These are phyloP conservation scores for Seira ritae DNA, from an alignment of 2,888 invertebrate species.

Conservation along the genomic window DNA sequence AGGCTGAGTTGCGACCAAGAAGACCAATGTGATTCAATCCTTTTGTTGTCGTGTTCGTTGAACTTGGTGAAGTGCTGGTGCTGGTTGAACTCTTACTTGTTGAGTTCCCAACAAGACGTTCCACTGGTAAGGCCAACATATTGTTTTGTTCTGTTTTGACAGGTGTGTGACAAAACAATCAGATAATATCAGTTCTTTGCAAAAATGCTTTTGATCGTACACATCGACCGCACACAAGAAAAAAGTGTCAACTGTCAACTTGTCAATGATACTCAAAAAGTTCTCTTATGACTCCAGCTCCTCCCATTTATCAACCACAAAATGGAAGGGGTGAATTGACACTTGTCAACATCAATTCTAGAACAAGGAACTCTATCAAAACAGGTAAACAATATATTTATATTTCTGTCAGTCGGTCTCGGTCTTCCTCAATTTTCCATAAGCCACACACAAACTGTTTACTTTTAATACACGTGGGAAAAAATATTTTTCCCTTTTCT, in stretches of 20 bases:
- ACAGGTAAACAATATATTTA: conserved; percentile 18
- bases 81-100: conserved; percentile 26
- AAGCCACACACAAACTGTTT: conserved; percentile 37
- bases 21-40: not conserved
- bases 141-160: conserved; percentile 33
- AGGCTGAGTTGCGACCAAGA: conserved; percentile 35
- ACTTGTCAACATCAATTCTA: conserved; percentile 44
- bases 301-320: conserved; percentile 10
- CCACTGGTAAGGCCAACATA: conserved; percentile 73
- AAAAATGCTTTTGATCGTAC: too few relatives aligned
- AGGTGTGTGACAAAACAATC: conserved; percentile 57
- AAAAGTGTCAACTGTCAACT: conserved; percentile 65
- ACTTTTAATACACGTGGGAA: conserved; percentile 17
- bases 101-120: conserved; percentile 71
- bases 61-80: not conserved
- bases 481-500: conserved; percentile 21
- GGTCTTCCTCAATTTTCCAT: conserved; percentile 25
- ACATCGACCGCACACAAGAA: conserved; percentile 33
- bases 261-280: conserved; percentile 49
- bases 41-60: conserved; percentile 50
- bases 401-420: not conserved
- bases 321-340: conserved; percentile 57
- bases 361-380: conserved; percentile 41
- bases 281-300: not conserved
- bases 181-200: not conserved